These are phyloP conservation scores for Cephalopterus ornatus DNA, from an alignment of 2,113 vertebrate species.

Conservation along the genomic window DNA sequence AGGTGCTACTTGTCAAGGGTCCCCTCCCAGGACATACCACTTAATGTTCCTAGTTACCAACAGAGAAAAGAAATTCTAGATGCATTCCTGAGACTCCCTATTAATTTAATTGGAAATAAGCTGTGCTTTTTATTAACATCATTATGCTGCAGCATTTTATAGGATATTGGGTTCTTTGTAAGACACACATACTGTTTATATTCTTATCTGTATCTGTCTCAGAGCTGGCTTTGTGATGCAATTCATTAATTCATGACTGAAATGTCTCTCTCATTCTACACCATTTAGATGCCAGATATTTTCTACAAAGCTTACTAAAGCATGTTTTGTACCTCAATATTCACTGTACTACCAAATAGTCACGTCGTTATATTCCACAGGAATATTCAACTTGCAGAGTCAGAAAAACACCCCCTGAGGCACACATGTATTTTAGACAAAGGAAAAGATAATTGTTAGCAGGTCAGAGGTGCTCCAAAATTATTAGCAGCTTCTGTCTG, in stretches of 20 bases:
- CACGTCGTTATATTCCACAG: background rate
- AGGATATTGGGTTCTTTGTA: background rate
- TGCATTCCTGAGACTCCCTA: background rate
- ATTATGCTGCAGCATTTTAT: background rate
- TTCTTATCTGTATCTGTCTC: background rate
- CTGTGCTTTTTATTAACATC: background rate
- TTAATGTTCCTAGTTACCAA: background rate
- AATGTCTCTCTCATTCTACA: background rate
- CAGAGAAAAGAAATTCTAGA: background rate
- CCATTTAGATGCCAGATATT: background rate
- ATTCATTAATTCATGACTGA: background rate
- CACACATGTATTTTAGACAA: background rate
- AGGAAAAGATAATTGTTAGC: background rate
- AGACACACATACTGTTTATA: background rate
- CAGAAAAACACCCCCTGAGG: background rate
- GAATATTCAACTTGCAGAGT: background rate
- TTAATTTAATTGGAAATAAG: background rate
- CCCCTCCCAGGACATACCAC: fast-evolving
- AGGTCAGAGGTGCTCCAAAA: background rate
- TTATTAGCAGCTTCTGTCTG: background rate
- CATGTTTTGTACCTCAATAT: background rate
- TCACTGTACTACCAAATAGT: background rate
- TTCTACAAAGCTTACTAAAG: background rate
- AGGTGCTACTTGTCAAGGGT: background rate
- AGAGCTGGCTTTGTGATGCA: background rate